These are phyloP conservation scores for Chloromyia formosa DNA, from an alignment of 2,888 invertebrate species.

Conservation along the genomic window DNA sequence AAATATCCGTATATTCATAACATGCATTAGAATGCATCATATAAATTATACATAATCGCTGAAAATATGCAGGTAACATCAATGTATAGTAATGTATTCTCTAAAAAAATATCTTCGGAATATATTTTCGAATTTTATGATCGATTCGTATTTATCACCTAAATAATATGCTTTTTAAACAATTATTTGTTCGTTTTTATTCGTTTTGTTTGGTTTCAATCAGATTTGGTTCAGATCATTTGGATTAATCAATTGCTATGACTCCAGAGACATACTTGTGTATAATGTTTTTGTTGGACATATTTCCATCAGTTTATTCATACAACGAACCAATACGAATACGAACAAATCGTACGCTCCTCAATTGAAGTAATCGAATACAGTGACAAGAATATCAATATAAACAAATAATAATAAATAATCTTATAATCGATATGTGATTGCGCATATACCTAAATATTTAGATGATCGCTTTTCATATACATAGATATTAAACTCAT, in stretches of 20 bases:
- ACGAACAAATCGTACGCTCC: conserved; percentile 5
- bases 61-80: conserved; percentile 23
- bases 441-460: conserved; percentile 25
- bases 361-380: not conserved
- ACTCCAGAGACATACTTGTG: not conserved
- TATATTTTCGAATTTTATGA: conserved; percentile 12
- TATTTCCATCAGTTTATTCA: conserved; percentile 27
- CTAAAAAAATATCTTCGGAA: conserved; percentile 26
- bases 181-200: conserved; percentile 22
- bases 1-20: not conserved
- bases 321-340: not conserved
- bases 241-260: conserved; percentile 14
- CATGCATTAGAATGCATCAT: conserved; percentile 1
- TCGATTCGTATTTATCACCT: conserved; percentile 27
- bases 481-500: conserved; percentile 11
- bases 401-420: conserved; percentile 21
- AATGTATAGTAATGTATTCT: conserved; percentile 8
- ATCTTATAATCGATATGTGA: conserved; percentile 20
- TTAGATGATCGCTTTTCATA: conserved; percentile 44
- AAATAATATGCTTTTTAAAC: conserved; percentile 36
- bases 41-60: conserved; percentile 10
- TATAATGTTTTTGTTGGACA: not conserved
- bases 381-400: conserved; percentile 7
- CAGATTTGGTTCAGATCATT: too few species aligned
- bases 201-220: not conserved